Evolutionary conservation across 2,797 vertebrate genomes (phyloP).

Genomic region (Hemibagrus guttatus): DNA sequence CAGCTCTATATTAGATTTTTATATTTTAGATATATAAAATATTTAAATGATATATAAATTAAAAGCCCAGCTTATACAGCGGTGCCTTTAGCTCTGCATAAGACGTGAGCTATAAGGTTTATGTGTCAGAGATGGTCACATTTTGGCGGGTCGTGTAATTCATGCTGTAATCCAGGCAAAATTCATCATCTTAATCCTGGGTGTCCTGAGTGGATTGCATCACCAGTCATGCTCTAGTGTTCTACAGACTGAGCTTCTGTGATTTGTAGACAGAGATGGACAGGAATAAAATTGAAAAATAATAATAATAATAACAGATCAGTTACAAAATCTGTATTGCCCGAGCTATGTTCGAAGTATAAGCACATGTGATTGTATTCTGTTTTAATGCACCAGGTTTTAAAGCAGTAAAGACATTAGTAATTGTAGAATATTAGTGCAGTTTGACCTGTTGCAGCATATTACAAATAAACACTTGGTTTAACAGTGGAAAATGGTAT

Average conservation of each 20-base stretch:
- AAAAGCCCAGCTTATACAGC: too few relatives aligned
- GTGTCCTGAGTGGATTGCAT: conserved; percentile 59
- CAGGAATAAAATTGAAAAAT: neutral
- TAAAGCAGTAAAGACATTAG: neutral
- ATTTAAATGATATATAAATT: neutral
- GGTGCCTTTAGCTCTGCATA: neutral
- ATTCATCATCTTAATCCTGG: conserved; percentile 60
- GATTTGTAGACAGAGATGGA: neutral
- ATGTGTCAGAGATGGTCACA: conserved; percentile 46
- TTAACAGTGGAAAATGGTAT: neutral
- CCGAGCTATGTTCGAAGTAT: neutral
- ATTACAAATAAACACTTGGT: neutral
- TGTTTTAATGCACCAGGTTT: neutral
- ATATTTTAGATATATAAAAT: too few relatives aligned
- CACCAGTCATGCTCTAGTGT: conserved; percentile 56
- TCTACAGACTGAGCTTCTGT: conserved; percentile 56
- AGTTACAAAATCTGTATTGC: neutral
- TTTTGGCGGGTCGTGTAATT: conserved; percentile 44
- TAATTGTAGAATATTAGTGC: neutral
- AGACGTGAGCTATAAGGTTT: conserved; percentile 28
- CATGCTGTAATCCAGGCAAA: conserved; percentile 52
- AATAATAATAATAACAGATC: neutral
- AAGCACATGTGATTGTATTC: neutral
- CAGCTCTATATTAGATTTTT: too few relatives aligned
- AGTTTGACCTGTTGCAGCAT: neutral